Evolutionary conservation across 2,113 vertebrate species (phyloP).

Genomic region (Oreocharis arfaki): DNA sequence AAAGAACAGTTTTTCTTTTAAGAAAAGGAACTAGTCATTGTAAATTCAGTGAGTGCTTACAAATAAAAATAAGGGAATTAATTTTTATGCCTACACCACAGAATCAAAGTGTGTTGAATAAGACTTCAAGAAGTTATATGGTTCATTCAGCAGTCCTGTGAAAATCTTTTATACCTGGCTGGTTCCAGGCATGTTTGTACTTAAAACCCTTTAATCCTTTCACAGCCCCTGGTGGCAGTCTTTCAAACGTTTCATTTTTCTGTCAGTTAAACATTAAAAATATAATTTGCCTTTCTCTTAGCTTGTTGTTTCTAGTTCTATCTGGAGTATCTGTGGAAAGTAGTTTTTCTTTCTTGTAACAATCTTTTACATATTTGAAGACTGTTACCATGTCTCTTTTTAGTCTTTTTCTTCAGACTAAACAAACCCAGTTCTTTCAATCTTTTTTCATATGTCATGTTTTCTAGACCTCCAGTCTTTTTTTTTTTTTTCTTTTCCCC

Average conservation of each 20-base stretch:
- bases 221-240: not conserved
- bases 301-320: slow-evolving; percentile 3
- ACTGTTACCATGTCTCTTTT: slow-evolving; percentile 39
- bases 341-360: slow-evolving; percentile 21
- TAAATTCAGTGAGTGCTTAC: not conserved
- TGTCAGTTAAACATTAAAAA: not conserved
- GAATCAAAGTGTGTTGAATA: not conserved
- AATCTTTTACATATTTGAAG: slow-evolving; percentile 44
- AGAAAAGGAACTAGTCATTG: not conserved
- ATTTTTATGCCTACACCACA: not conserved
- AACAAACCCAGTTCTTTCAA: slow-evolving; percentile 58
- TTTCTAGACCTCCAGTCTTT: slow-evolving; percentile 3
- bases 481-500: not conserved
- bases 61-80: not conserved
- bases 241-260: not conserved
- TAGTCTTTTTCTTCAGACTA: slow-evolving; percentile 49
- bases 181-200: not conserved
- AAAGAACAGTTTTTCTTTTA: not conserved
- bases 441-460: slow-evolving; percentile 1
- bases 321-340: not conserved
- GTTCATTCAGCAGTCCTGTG: not conserved
- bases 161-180: not conserved
- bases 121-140: not conserved
- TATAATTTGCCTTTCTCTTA: not conserved
- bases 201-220: not conserved